phyloP scores from a whole-genome alignment of 2,797 vertebrate genomes.

The Clarias pachynema region DNA sequence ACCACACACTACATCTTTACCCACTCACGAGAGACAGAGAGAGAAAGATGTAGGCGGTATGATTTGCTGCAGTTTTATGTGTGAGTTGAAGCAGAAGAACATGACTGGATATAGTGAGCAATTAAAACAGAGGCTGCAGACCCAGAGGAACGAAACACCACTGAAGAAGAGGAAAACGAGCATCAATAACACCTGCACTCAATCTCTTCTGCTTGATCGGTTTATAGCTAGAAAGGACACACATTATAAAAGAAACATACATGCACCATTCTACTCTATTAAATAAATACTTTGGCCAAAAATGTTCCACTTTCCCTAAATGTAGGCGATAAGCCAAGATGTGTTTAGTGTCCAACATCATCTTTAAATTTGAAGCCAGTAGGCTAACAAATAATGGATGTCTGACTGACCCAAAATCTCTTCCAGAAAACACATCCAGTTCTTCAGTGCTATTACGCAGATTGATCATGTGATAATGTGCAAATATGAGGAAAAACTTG shows the following conservation, averaged over 20 bases:
- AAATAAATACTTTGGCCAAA: not conserved
- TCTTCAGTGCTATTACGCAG: slow-evolving; percentile 4
- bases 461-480: slow-evolving; percentile 11
- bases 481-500: slow-evolving; percentile 5
- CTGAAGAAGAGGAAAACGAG: not conserved
- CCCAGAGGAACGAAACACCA: slow-evolving; percentile 16
- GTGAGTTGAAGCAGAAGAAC: slow-evolving; percentile 45
- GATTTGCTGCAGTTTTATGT: slow-evolving; percentile 49
- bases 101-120: slow-evolving; percentile 18
- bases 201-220: slow-evolving; percentile 18
- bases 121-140: slow-evolving; percentile 21
- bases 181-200: slow-evolving; percentile 40
- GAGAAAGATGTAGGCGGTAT: slow-evolving; percentile 20
- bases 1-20: slow-evolving; percentile 27
- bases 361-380: slow-evolving; percentile 4
- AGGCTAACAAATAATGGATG: slow-evolving; percentile 8
- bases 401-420: not conserved
- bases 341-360: slow-evolving; percentile 19
- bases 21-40: not conserved
- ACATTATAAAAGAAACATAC: not conserved
- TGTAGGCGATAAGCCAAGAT: not conserved
- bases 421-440: slow-evolving; percentile 7
- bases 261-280: not conserved
- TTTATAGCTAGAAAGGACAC: slow-evolving; percentile 35
- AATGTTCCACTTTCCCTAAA: not conserved